Percentiles rank a stretch among this genome's conserved stretches.
Conservation (phyloP, 37 sponge, comb jelly and placozoan genomes). For the Ephydatia muelleri region DNA sequence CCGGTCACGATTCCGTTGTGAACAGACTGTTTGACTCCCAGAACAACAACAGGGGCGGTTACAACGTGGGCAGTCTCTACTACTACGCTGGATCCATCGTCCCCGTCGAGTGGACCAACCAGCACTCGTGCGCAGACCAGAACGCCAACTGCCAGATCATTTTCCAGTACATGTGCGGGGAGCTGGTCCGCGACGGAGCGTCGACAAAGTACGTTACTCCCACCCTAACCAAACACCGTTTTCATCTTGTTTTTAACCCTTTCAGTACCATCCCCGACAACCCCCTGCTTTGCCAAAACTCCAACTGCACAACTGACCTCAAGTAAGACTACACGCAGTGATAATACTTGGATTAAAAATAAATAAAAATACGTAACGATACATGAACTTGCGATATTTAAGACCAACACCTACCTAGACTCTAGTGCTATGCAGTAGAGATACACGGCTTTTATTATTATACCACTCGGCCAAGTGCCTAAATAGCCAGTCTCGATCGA, state of each 20-base stretch:
- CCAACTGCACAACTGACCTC: too few relatives aligned
- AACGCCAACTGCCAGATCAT: constrained; percentile 95
- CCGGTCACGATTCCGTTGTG: too few relatives aligned
- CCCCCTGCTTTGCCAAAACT: too few relatives aligned
- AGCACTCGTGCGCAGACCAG: constrained; percentile 94
- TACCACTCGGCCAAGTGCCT: too few relatives aligned
- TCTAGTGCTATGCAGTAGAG: too few relatives aligned
- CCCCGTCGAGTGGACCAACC: constrained; percentile 98
- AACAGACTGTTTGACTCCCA: constrained; percentile 94
- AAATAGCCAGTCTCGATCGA: too few relatives aligned
- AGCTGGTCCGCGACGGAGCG: constrained; percentile 85
- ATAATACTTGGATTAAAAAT: too few relatives aligned
- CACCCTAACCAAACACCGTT: background rate
- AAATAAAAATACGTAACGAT: too few relatives aligned
- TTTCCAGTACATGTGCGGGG: constrained; percentile 98
- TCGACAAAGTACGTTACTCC: constrained; percentile 70
- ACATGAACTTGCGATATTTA: too few relatives aligned
- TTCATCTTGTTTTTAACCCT: background rate
- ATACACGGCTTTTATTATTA: too few relatives aligned
- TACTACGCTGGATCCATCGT: constrained; percentile 92
- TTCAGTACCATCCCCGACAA: constrained; percentile 87
- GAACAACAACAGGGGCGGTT: constrained; percentile 99
- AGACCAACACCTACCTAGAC: too few relatives aligned
- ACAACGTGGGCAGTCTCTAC: constrained; percentile 96
- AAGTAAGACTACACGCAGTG: too few relatives aligned